Evolutionary conservation across 2,888 invertebrate species (phyloP).

Genomic region (Eurois occulta): DNA sequence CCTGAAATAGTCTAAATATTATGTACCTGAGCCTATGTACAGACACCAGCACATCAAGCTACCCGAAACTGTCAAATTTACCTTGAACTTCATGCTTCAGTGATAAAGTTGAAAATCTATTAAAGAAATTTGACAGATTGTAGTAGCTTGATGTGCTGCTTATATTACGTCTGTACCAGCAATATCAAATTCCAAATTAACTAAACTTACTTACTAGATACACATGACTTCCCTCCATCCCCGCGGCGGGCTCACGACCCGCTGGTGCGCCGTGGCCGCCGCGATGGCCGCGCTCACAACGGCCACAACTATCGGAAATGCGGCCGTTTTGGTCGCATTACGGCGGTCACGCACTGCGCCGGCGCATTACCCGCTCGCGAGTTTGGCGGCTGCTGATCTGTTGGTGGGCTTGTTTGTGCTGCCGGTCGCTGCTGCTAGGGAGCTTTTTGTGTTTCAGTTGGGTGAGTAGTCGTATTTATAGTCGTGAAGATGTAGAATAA

Average conservation of each 20-base stretch:
- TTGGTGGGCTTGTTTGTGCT: constrained; percentile 90
- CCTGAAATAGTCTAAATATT: no score
- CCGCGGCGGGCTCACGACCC: constrained; percentile 73
- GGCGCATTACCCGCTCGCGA: constrained; percentile 92
- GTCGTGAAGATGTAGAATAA: no score
- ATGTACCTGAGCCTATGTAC: no score
- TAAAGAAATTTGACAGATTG: no score
- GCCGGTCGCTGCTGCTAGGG: constrained; percentile 90
- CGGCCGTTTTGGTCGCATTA: constrained; percentile 79
- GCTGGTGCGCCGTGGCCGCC: constrained; percentile 72
- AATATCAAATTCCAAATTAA: neutral
- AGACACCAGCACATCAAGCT: no score
- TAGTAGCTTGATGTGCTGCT: no score
- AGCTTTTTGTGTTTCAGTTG: constrained; percentile 88
- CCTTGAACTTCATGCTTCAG: no score
- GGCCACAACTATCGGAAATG: constrained; percentile 79
- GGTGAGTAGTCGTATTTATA: no score
- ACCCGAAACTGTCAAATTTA: no score
- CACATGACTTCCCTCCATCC: constrained; percentile 65
- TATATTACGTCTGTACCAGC: no score
- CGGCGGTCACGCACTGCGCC: constrained; percentile 83
- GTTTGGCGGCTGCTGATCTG: constrained; percentile 92
- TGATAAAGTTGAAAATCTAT: no score
- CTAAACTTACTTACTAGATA: constrained; percentile 10
- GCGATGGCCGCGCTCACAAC: constrained; percentile 74